Conservation (phyloP, 2,888 invertebrate genomes). For the Chelonus formosanus region DNA sequence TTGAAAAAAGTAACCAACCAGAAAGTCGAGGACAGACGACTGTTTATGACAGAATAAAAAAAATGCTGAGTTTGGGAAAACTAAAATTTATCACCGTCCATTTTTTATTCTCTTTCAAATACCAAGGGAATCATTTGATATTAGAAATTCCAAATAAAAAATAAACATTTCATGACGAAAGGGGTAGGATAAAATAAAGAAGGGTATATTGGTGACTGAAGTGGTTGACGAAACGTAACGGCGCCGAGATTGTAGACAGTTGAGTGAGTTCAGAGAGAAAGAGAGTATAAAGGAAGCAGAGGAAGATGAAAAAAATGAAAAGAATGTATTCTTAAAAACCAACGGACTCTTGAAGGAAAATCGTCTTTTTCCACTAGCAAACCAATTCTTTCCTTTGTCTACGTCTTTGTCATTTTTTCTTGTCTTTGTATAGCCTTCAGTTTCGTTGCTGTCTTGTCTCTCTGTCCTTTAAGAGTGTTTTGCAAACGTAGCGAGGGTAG, state of each 20-base stretch:
- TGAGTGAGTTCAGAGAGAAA: background rate
- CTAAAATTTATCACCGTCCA: background rate
- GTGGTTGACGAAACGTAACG: too few relatives aligned
- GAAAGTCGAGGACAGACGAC: constrained; percentile 11
- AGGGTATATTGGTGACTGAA: too few relatives aligned
- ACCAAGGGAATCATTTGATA: background rate
- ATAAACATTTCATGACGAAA: background rate
- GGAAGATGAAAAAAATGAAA: background rate
- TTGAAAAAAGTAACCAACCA: constrained; percentile 15
- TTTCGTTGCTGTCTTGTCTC: too few relatives aligned
- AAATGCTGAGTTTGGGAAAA: constrained; percentile 7
- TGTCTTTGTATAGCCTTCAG: constrained; percentile 9
- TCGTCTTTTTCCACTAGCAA: background rate
- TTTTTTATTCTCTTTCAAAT: background rate
- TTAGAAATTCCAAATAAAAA: background rate
- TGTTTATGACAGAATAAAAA: constrained; percentile 19
- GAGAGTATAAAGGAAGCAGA: background rate
- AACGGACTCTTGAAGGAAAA: constrained; percentile 7
- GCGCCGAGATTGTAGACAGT: constrained; percentile 6
- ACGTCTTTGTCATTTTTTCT: constrained; percentile 3
- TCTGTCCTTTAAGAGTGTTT: background rate
- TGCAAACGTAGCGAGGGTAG: constrained; percentile 2
- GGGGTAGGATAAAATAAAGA: background rate
- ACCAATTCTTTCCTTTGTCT: background rate
- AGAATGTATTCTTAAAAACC: background rate